These are phyloP conservation scores for Belonocnema kinseyi DNA, from an alignment of 1,140 invertebrate genomes.

Conservation along the genomic window DNA sequence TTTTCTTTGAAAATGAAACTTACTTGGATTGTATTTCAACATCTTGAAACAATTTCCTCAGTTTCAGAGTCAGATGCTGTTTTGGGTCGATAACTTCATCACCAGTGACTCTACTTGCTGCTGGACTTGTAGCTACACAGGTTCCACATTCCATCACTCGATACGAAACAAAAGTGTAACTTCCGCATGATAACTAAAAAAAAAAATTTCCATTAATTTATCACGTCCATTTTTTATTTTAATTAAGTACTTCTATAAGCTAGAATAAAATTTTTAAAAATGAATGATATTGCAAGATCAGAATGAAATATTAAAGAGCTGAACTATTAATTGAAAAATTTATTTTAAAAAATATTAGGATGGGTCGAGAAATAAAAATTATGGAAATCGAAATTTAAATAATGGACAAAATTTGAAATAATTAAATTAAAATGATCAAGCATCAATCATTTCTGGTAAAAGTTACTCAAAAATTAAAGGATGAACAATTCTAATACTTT, in stretches of 20 bases:
- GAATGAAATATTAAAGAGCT: too few species aligned
- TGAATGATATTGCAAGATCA: too few species aligned
- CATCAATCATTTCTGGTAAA: too few species aligned
- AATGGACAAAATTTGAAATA: too few species aligned
- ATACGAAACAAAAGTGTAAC: slow-evolving; percentile 93
- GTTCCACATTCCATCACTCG: slow-evolving; percentile 82
- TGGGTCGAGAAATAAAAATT: too few species aligned
- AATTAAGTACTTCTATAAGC: neutral
- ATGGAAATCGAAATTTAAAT: too few species aligned
- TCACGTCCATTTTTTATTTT: slow-evolving; percentile 47
- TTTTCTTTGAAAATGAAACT: too few species aligned
- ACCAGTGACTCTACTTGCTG: slow-evolving; percentile 78
- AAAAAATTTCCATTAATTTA: slow-evolving; percentile 26
- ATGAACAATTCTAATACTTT: too few species aligned
- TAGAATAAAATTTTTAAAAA: slow-evolving; percentile 14
- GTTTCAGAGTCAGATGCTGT: slow-evolving; percentile 81
- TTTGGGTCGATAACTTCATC: slow-evolving; percentile 81
- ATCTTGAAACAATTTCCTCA: slow-evolving; percentile 92
- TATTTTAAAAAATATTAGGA: too few species aligned
- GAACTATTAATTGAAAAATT: too few species aligned
- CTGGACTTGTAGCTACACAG: slow-evolving; percentile 86
- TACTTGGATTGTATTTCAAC: slow-evolving; percentile 96
- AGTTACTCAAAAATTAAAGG: too few species aligned
- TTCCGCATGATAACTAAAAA: slow-evolving; percentile 89
- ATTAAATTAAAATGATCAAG: too few species aligned